Base-by-base conservation (phyloP, 2,888 invertebrate genomes). In the Glyphotaelius pellucidus region DNA sequence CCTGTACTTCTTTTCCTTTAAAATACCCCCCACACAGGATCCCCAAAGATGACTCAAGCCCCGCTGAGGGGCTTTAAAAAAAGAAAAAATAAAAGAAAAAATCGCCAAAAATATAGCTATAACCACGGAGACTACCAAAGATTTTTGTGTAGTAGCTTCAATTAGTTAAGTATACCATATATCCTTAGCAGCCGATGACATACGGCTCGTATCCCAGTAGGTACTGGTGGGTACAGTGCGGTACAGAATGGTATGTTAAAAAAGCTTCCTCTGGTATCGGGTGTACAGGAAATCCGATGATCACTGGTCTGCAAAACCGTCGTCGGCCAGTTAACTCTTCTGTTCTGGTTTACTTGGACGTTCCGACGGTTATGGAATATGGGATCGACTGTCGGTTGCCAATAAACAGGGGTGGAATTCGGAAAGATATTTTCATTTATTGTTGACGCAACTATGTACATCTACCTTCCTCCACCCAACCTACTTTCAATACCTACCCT, bases 201-300 rank as follows among this genome's bases (percentile, higher is more conserved):
- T 67, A 67, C 25, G 67, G 67, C 67, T 67, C 25, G 67, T 52
- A 52, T 19, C 52, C 52, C 25, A 0, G 52, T 67, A 25, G 67
- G 25, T 67, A 67, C 67, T 25, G 9, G 9, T 25, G 25, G 81
- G 81, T 81, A 81, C 14, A 32, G 32, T 81, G 42, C n/a, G 88
- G 80, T 81, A 85, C 84, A 81, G 80, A 42, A 35, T 30, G 52
- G 80, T 42, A 38, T 15, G 42, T 83, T 25, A 91, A 91, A 91
- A 90, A 88, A 80, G 87, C 30, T 80, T 89, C 35, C 88, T 30
- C n/a, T 2, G 38, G 89, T 80, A 80, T 89, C 80, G 80, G 42
- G 89, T 80, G 89, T 30, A 80, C 89, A 89, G 89, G 89, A 89
- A 89, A 89, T 89, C 89, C 89, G 89, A 89, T 89, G 89, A 80